Percentiles rank a stretch among this genome's conserved stretches.
phyloP scores from a whole-genome alignment of 2,888 invertebrate species.

The Mesodorylaimus sp. region DNA sequence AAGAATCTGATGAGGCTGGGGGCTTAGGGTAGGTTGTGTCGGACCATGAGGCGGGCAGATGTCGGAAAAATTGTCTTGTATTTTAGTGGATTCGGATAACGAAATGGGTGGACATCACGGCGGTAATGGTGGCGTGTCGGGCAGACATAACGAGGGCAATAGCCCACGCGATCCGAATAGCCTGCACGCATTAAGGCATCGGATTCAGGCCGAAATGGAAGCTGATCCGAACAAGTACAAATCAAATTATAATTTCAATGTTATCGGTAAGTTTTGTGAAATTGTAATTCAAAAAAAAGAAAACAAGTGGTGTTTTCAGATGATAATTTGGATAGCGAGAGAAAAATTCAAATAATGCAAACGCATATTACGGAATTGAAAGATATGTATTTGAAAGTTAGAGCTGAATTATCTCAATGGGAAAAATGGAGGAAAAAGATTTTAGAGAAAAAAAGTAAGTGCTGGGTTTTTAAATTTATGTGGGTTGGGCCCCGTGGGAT shows the following conservation, averaged over 20 bases:
- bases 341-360: background rate
- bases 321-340: background rate
- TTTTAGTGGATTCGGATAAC: background rate
- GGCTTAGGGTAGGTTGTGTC: background rate
- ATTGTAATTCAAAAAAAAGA: background rate
- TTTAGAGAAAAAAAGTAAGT: background rate
- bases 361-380: background rate
- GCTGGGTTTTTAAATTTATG: background rate
- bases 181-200: background rate
- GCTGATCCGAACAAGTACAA: background rate
- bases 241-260: background rate
- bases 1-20: too few relatives aligned
- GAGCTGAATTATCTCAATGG: background rate
- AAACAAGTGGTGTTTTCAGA: background rate
- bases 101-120: background rate
- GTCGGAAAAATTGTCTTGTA: background rate
- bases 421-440: background rate
- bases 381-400: background rate
- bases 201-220: constrained; percentile 1
- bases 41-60: background rate
- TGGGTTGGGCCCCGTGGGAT: too few relatives aligned
- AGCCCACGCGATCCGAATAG: background rate
- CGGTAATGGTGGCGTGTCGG: too few relatives aligned
- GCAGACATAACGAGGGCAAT: too few relatives aligned
- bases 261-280: background rate